Evolutionary conservation across 2,888 invertebrate species (phyloP), one percentile per base, ranked within the genome.

Genomic region (Sinotaia quadrata): DNA sequence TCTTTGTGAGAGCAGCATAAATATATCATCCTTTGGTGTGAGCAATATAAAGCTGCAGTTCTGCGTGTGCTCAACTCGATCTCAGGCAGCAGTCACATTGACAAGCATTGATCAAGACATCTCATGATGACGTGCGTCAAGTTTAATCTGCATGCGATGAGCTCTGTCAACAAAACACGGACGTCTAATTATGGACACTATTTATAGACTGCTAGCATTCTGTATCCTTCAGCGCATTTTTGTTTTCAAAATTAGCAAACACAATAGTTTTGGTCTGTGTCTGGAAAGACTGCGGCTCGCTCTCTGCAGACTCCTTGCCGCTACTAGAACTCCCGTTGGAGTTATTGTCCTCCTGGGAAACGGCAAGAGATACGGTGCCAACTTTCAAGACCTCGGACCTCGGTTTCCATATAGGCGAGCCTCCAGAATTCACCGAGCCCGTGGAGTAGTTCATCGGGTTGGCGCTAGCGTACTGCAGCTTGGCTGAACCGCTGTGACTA

Each of bases 321-420:
- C 71, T 73, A 59, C 73, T 71, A 21, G 69, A 63, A 24, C 68
- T 70, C 12, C 54, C 68, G n/a, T 67, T 60, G 27, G 71, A 71
- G 5, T 44, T 56, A 8, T 12, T 60, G 62, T 69, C 71, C 21
- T 74, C 69, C 44, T 62, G 15, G 27, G 54, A 21, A 63, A 67
- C 74, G 67, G 69, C 8, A 68, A 67, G 2, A 70, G 69, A 4
- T 67, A 70, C 44, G 68, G 31, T 8, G 56, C 49, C 10, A 65
- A 68, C n/a, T 36, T 31, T 37, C 49, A 33, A 37, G n/a, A 49
- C 52, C 63, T 79, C 80, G 69, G 77, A 75, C 67, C 83, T 68
- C 56, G 79, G 81, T 76, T 97, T 97, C 97, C 97, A 97, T 91
- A 97, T 94, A 90, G 97, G 97, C 90, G 97, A 97, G 91, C 96